Percentiles rank a stretch among this genome's conserved stretches.
Conservation (phyloP, 2,888 invertebrate species). For the Axea sp. region DNA sequence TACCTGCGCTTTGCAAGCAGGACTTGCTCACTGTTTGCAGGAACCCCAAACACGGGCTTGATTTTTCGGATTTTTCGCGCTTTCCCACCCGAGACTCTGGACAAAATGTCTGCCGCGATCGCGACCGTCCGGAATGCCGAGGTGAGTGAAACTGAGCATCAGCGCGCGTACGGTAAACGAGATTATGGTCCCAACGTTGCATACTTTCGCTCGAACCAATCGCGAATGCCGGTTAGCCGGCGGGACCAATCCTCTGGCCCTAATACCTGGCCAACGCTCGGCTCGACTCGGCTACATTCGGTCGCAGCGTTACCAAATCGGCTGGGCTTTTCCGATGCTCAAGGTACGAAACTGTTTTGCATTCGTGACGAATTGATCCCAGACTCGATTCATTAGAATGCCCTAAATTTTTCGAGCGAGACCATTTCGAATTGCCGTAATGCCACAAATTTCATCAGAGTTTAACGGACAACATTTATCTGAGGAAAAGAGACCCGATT, state of each 20-base stretch:
- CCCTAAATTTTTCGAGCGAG: too few species aligned
- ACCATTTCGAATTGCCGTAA: too few species aligned
- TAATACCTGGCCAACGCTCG: conserved; percentile 55
- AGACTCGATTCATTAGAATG: too few species aligned
- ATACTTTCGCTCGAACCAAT: conserved; percentile 44
- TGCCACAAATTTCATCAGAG: too few species aligned
- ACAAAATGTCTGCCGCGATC: conserved; percentile 67
- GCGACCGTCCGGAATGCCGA: conserved; percentile 73
- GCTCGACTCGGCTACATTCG: conserved; percentile 73
- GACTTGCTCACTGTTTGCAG: neutral
- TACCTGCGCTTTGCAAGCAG: neutral
- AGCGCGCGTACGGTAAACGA: conserved; percentile 76
- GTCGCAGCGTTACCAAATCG: conserved; percentile 67
- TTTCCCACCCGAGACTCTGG: conserved; percentile 34
- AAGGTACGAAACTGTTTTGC: conserved; percentile 35
- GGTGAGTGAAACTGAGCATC: conserved; percentile 76
- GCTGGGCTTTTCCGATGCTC: conserved; percentile 33
- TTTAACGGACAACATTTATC: too few species aligned
- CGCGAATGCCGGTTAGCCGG: conserved; percentile 18
- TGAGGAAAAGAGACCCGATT: conserved; percentile 1
- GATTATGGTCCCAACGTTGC: conserved; percentile 71
- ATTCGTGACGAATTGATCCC: too few species aligned
- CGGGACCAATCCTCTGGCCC: conserved; percentile 54
- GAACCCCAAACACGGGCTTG: neutral
- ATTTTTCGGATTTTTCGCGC: conserved; percentile 23